A percentile compares a stretch with the other conserved stretches of the same genome.
These are phyloP conservation scores for Thunnus albacares DNA, from an alignment of 2,797 vertebrate species.

Conservation along the genomic window DNA sequence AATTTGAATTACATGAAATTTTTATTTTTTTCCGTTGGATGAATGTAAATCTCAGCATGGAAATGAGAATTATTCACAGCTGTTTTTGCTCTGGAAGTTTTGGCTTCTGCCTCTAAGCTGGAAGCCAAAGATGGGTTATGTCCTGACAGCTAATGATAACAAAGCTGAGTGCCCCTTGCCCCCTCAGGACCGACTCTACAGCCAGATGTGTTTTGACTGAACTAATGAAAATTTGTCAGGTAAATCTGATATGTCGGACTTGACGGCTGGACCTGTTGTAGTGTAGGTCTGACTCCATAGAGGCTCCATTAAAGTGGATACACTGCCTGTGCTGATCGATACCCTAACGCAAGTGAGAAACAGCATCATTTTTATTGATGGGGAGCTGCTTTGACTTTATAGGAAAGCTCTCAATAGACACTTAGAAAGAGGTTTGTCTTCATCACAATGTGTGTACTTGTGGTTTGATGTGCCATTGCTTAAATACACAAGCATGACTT, in stretches of 20 bases:
- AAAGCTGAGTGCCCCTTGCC: slow-evolving; percentile 59
- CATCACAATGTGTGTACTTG: slow-evolving; percentile 54
- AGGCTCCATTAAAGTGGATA: slow-evolving; percentile 67
- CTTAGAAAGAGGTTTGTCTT: slow-evolving; percentile 56
- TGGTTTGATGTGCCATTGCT: slow-evolving; percentile 58
- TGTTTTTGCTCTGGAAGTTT: slow-evolving; percentile 69
- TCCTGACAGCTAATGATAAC: slow-evolving; percentile 80
- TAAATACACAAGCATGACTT: slow-evolving; percentile 62
- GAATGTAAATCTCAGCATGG: slow-evolving; percentile 69
- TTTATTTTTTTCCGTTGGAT: slow-evolving; percentile 41
- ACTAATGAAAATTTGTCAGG: slow-evolving; percentile 75
- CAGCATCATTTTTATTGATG: slow-evolving; percentile 72
- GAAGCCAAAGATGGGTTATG: slow-evolving; percentile 68
- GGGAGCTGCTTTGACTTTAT: slow-evolving; percentile 51
- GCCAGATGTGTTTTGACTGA: slow-evolving; percentile 78
- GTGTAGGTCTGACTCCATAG: slow-evolving; percentile 51
- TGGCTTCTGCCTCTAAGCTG: slow-evolving; percentile 61
- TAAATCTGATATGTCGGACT: slow-evolving; percentile 65
- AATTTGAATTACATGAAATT: slow-evolving; percentile 67
- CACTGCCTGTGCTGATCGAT: slow-evolving; percentile 68
- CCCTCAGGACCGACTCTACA: slow-evolving; percentile 52
- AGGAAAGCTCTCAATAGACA: slow-evolving; percentile 68
- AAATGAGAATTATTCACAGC: slow-evolving; percentile 78
- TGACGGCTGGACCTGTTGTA: slow-evolving; percentile 42
- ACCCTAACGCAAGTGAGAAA: slow-evolving; percentile 65